A percentile compares a stretch with the other conserved stretches of the same genome.
These are phyloP conservation scores for Eucera pruinosa DNA, from an alignment of 2,888 invertebrate species.

Conservation along the genomic window DNA sequence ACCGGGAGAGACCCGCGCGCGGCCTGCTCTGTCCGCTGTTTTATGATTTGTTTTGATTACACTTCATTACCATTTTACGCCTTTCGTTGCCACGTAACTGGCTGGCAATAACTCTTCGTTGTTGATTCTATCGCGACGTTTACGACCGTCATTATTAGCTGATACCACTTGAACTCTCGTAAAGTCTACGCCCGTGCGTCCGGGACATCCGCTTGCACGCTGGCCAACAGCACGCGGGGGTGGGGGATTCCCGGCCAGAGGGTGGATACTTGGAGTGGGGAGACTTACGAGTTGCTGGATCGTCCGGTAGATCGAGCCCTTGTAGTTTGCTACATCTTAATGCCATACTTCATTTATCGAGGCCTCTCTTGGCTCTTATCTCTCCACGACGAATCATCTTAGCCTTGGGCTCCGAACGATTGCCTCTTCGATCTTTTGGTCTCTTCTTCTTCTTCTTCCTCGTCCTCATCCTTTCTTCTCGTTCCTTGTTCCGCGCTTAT, in stretches of 20 bases:
- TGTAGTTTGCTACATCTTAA: constrained; percentile 47
- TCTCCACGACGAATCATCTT: constrained; percentile 48
- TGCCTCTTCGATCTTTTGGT: constrained; percentile 4
- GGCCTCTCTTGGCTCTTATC: constrained; percentile 40
- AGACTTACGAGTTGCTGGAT: constrained; percentile 79
- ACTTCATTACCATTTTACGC: constrained; percentile 82
- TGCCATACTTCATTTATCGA: constrained; percentile 53
- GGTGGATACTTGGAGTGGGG: constrained; percentile 70
- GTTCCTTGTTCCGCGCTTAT: constrained; percentile 26
- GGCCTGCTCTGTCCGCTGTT: constrained; percentile 63
- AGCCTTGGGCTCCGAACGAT: constrained; percentile 45
- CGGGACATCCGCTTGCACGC: constrained; percentile 55
- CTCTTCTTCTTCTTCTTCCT: not conserved
- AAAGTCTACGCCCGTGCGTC: constrained; percentile 82
- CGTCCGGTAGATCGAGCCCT: constrained; percentile 82
- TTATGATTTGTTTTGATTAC: constrained; percentile 84
- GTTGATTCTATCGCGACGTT: constrained; percentile 84
- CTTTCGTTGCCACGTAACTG: constrained; percentile 80
- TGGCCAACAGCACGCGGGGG: constrained; percentile 36
- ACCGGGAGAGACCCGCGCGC: constrained; percentile 11
- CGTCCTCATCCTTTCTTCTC: too few relatives aligned
- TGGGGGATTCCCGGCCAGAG: constrained; percentile 47
- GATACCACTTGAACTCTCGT: constrained; percentile 81
- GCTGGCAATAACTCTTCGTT: constrained; percentile 81
- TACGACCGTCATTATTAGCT: constrained; percentile 84